Conservation (phyloP, 2,113 vertebrate genomes). For the Aphelocoma coerulescens region DNA sequence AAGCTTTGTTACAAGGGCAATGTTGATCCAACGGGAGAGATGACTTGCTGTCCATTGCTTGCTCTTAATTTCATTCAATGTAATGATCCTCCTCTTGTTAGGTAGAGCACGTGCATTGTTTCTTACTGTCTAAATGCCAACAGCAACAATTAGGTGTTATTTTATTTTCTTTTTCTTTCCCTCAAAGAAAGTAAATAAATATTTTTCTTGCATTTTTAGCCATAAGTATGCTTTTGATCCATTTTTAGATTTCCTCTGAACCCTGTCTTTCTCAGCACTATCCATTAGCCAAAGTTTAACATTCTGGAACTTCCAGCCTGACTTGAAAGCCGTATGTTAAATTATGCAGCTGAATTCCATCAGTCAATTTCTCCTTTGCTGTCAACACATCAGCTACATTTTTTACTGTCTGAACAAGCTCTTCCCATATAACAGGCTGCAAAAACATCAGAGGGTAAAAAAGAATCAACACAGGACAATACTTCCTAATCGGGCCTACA, state of each 20-base stretch:
- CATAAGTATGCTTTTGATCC: background rate
- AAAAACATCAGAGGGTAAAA: conserved; percentile 39
- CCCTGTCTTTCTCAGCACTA: background rate
- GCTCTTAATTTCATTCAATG: background rate
- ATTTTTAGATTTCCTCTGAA: background rate
- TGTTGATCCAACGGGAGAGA: background rate
- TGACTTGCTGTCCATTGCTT: background rate
- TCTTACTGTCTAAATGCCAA: background rate
- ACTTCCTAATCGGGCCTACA: background rate
- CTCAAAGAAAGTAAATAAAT: background rate
- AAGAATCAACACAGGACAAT: conserved; percentile 28
- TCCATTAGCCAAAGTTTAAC: conserved; percentile 47
- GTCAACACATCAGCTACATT: conserved; percentile 64
- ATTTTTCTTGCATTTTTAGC: background rate
- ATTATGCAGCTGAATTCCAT: conserved; percentile 71
- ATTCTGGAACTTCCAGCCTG: conserved; percentile 58
- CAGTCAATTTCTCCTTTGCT: conserved; percentile 73
- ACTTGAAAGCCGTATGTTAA: conserved; percentile 63
- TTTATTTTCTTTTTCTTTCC: background rate
- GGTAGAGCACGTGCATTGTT: fast-evolving
- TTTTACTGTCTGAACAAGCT: conserved; percentile 67
- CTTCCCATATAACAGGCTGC: conserved; percentile 42
- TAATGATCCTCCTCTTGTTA: background rate
- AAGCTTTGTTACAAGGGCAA: background rate
- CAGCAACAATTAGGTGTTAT: background rate